phyloP scores from a whole-genome alignment of 2,797 vertebrate species.

The Labroides dimidiatus region DNA sequence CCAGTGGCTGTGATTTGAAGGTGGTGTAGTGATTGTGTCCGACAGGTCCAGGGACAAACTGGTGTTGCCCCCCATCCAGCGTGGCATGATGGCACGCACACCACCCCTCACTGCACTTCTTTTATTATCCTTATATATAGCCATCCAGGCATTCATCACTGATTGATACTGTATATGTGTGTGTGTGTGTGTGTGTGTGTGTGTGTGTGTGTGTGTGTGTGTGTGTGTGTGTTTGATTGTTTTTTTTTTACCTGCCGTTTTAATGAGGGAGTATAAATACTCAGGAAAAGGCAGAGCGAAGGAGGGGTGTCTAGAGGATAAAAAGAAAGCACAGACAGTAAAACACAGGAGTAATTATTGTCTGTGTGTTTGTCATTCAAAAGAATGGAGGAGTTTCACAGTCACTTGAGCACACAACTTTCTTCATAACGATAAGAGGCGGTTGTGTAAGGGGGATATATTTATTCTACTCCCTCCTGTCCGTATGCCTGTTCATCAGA shows the following conservation, averaged over 20 bases:
- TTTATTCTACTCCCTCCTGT: slow-evolving; percentile 64
- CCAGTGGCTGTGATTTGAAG: slow-evolving; percentile 49
- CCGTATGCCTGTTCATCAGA: slow-evolving; percentile 54
- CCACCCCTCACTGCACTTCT: slow-evolving; percentile 1
- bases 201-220: not conserved
- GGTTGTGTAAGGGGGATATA: slow-evolving; percentile 54
- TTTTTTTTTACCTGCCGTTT: slow-evolving; percentile 43
- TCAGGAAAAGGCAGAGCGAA: not conserved
- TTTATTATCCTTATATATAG: slow-evolving; percentile 5
- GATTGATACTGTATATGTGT: slow-evolving; percentile 25
- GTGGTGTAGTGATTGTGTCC: slow-evolving; percentile 39
- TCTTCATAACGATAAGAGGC: slow-evolving; percentile 37
- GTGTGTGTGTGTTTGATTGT: slow-evolving; percentile 6
- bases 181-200: no score
- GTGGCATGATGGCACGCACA: slow-evolving; percentile 15
- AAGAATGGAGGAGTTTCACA: slow-evolving; percentile 53
- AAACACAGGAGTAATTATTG: slow-evolving; percentile 58
- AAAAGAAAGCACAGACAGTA: slow-evolving; percentile 35
- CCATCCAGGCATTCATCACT: not conserved
- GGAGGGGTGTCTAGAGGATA: slow-evolving; percentile 20
- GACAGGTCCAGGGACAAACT: slow-evolving; percentile 51
- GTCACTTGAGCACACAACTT: slow-evolving; percentile 46
- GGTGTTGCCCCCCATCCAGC: slow-evolving; percentile 14
- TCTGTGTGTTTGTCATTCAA: slow-evolving; percentile 54
- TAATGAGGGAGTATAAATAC: slow-evolving; percentile 58